Base-by-base conservation (phyloP, 2,113 vertebrate species). In the Genyomyrus donnyi region DNA sequence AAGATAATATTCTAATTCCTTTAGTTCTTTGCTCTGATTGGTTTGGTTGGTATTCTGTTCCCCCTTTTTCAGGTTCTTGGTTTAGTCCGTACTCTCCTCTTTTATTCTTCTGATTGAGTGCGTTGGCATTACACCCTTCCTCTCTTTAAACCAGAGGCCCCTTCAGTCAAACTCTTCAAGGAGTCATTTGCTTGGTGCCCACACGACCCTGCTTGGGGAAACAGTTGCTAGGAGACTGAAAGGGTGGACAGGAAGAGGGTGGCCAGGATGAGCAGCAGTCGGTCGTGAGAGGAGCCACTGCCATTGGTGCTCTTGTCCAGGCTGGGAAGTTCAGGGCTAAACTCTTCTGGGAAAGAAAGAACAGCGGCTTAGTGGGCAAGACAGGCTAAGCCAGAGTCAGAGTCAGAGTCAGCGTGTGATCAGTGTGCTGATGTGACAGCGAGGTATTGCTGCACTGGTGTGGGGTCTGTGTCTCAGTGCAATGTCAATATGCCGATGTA, bases 241-340 rank as follows among this genome's bases (percentile, higher is more conserved):
- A 98, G 95, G 0, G 95, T 93, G 94, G 97, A 95, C 91, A 99
- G 96, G 92, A 98, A 96, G 93, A 99, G 96, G 58, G 97, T 95
- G 2, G 96, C 97, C 95, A 98, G 94, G 3, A 98, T 98, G 93
- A 99, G 92, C 86, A 97, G 96, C 92, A 99, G 96, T 85, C 97
- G 97, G 94, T 98, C 97, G 93, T 97, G 93, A 95, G 97, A 97
- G 19, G 98, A 97, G 92, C 97, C 99, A 94, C 97, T 98, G 80
- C 98, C 98, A 0, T 98, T 99, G 93, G 99, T 97, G 85, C 98
- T 99, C 95, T 99, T 99, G 97, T 99, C 98, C 94, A 99, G 94
- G 90, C 98, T 98, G 88, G 98, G 98, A 92, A 97, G 95, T 92
- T 97, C 97, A 0, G 97, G 96, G 92, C 97, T 97, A 92, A 96